A percentile compares a stretch with the other conserved stretches of the same genome.
These are phyloP conservation scores for Torymus texanus DNA, from an alignment of 2,888 invertebrate genomes.

Conservation along the genomic window DNA sequence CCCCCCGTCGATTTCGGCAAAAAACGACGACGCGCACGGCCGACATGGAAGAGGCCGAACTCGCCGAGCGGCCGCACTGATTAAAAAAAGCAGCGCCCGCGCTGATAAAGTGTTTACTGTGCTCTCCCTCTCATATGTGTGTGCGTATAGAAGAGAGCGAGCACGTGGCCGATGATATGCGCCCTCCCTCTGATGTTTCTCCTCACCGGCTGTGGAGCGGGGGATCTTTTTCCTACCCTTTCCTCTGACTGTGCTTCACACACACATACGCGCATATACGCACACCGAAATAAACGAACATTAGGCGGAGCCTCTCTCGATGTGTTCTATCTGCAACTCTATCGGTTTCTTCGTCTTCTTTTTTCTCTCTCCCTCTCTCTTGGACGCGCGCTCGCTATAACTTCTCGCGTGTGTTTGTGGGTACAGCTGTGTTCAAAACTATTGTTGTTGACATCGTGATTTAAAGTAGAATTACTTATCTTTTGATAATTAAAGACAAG, in stretches of 20 bases:
- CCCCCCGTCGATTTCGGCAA: slow-evolving; percentile 27
- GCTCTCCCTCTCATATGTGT: not conserved
- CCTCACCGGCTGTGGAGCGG: not conserved
- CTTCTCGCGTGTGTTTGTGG: not conserved
- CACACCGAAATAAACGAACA: slow-evolving; percentile 21
- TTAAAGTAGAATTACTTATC: no score
- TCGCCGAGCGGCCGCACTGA: slow-evolving; percentile 17
- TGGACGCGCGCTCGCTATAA: no score
- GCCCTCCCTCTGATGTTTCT: not conserved
- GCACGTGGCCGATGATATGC: slow-evolving; percentile 32
- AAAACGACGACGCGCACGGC: not conserved
- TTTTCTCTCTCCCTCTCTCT: not conserved
- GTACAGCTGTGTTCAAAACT: slow-evolving; percentile 5
- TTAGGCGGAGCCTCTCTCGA: slow-evolving; percentile 17
- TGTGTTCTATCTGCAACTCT: not conserved
- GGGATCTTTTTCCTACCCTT: slow-evolving; percentile 11
- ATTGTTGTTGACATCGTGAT: not conserved
- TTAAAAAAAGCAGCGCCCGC: slow-evolving; percentile 27
- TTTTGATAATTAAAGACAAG: no score
- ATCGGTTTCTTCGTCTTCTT: not conserved
- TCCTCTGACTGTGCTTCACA: no score
- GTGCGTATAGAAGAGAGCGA: not conserved
- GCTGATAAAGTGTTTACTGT: slow-evolving; percentile 49
- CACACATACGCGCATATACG: no score
- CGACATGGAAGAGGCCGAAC: slow-evolving; percentile 30